Percentiles rank a stretch among this genome's conserved stretches.
Evolutionary conservation across 2,888 invertebrate species (phyloP).

Genomic region (Molanna angustata): DNA sequence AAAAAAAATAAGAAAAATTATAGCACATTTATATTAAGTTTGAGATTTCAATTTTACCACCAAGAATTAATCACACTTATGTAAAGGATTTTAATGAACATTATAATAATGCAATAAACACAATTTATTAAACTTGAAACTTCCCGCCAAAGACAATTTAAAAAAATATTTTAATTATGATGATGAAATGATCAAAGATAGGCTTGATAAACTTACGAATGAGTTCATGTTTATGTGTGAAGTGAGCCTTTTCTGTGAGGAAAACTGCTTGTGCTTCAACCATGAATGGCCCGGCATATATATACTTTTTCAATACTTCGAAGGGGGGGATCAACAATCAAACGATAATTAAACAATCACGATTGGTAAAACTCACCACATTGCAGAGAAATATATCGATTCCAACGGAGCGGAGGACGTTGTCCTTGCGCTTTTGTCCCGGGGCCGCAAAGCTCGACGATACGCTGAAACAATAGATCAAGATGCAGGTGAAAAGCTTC

Average conservation of each 20-base stretch:
- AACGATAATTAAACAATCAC: too few species aligned
- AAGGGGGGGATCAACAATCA: background rate
- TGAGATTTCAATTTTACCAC: background rate
- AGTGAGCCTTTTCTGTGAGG: slow-evolving; percentile 20
- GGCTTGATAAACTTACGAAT: slow-evolving; percentile 18
- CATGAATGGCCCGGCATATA: slow-evolving; percentile 7
- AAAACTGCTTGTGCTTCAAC: slow-evolving; percentile 26
- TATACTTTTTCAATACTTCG: slow-evolving; percentile 2
- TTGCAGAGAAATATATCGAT: too few species aligned
- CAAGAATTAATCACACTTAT: background rate
- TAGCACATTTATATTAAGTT: background rate
- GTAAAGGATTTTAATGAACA: background rate
- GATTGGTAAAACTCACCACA: too few species aligned
- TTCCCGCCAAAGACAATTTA: too few species aligned
- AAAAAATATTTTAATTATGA: too few species aligned
- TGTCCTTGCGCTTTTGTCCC: too few species aligned
- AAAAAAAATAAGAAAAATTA: background rate
- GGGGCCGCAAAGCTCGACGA: too few species aligned
- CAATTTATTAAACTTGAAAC: too few species aligned
- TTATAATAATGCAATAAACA: background rate
- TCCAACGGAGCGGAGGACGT: too few species aligned
- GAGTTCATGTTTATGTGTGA: slow-evolving; percentile 11
- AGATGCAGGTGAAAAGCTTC: too few species aligned
- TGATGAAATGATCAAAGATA: too few species aligned
- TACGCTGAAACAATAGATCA: too few species aligned